Percentiles rank a stretch among this genome's conserved stretches.
Conservation (phyloP, 2,888 invertebrate species). For the Drosophila flavopinicola region DNA sequence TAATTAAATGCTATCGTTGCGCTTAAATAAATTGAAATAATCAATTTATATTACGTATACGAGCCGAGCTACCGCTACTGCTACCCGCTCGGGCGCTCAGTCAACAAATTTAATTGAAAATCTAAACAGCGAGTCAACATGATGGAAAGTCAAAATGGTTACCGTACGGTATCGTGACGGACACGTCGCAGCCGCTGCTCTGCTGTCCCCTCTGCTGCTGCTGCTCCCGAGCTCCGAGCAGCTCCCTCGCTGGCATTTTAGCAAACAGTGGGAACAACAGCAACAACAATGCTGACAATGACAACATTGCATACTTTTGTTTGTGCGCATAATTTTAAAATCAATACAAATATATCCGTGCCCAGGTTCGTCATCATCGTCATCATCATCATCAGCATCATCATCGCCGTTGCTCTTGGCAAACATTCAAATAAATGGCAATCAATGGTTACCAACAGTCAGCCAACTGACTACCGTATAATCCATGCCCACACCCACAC, state of each 20-base stretch:
- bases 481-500: slow-evolving; percentile 28
- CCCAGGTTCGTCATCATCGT: slow-evolving; percentile 36
- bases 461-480: slow-evolving; percentile 57
- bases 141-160: slow-evolving; percentile 59
- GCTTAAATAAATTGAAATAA: slow-evolving; percentile 78
- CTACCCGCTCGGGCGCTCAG: slow-evolving; percentile 37
- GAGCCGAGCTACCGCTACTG: slow-evolving; percentile 17
- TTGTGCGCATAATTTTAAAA: slow-evolving; percentile 84
- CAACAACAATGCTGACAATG: slow-evolving; percentile 23
- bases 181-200: slow-evolving; percentile 24
- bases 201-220: background rate
- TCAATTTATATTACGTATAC: slow-evolving; percentile 78
- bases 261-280: slow-evolving; percentile 50
- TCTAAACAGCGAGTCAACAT: slow-evolving; percentile 79
- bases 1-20: slow-evolving; percentile 78
- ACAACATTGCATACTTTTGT: slow-evolving; percentile 70
- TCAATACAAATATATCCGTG: slow-evolving; percentile 84
- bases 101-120: slow-evolving; percentile 81
- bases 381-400: slow-evolving; percentile 14
- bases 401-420: slow-evolving; percentile 44
- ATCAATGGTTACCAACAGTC: slow-evolving; percentile 59
- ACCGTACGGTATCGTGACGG: slow-evolving; percentile 39
- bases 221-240: slow-evolving; percentile 3
- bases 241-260: slow-evolving; percentile 31
- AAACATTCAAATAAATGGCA: slow-evolving; percentile 73